These are phyloP conservation scores for Ctenopoma multispine DNA, from an alignment of 2,797 vertebrate species.

Conservation along the genomic window DNA sequence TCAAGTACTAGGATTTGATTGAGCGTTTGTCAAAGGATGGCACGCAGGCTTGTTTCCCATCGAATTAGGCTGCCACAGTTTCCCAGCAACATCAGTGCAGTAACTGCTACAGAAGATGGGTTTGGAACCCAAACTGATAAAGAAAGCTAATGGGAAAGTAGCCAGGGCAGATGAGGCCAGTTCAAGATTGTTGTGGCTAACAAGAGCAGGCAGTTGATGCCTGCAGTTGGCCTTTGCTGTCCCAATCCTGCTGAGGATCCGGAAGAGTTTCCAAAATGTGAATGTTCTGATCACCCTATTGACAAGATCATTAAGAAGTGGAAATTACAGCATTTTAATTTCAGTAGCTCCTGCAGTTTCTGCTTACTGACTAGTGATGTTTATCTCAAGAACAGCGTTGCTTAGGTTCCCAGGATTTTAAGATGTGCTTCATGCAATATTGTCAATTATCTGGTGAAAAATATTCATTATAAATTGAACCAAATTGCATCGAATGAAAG, in stretches of 20 bases:
- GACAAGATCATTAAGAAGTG: too few relatives aligned
- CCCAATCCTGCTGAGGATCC: background rate
- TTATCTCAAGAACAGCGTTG: too few relatives aligned
- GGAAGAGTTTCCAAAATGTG: background rate
- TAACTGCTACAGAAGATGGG: background rate
- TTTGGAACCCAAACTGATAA: background rate
- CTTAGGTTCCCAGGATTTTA: too few relatives aligned
- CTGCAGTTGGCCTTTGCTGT: background rate
- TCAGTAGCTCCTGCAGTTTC: too few relatives aligned
- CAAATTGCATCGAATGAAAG: too few relatives aligned
- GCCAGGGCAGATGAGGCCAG: background rate
- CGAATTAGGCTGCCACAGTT: background rate
- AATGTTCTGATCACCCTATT: background rate
- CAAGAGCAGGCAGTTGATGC: background rate
- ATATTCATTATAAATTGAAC: too few relatives aligned
- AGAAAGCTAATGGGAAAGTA: background rate
- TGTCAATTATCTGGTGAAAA: too few relatives aligned
- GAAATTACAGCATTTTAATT: too few relatives aligned
- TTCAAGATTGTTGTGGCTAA: slow-evolving; percentile 4
- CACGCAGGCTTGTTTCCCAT: background rate
- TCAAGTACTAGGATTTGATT: background rate
- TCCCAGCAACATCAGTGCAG: background rate
- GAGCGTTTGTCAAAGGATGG: background rate
- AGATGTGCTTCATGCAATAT: too few relatives aligned
- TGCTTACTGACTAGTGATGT: too few relatives aligned